Percentiles rank a stretch among this genome's conserved stretches.
Conservation (phyloP, 2,888 invertebrate species). For the Aphidius colemani region DNA sequence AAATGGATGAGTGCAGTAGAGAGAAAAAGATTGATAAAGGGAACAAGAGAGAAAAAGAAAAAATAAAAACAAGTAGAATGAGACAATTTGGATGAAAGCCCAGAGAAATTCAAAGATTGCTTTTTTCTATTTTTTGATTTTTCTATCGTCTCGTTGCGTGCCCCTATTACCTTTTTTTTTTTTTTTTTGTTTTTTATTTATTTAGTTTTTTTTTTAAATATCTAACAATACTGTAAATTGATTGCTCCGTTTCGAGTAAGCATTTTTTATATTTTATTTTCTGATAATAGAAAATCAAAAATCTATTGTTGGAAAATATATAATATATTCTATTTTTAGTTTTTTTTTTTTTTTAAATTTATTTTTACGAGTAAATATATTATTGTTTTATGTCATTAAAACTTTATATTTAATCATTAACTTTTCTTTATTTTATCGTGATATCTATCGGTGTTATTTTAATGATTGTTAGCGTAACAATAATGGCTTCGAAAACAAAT, state of each 20-base stretch:
- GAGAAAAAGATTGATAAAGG: no score
- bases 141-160: not conserved
- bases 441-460: not conserved
- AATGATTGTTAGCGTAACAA: no score
- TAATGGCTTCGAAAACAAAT: no score
- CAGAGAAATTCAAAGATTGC: not conserved
- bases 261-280: no score
- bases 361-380: not conserved
- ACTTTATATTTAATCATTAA: not conserved
- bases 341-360: conserved; percentile 6
- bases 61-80: not conserved
- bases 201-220: no score
- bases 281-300: no score
- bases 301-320: no score
- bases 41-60: not conserved
- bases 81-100: conserved; percentile 17
- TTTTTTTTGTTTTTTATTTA: no score
- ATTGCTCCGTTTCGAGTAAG: no score
- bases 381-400: not conserved
- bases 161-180: no score
- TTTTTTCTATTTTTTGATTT: not conserved
- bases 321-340: not conserved
- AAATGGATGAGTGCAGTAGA: no score
- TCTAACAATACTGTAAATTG: no score
- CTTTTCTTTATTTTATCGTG: not conserved